These are phyloP conservation scores for Eupithecia dodoneata DNA, from an alignment of 2,888 invertebrate species.

Conservation along the genomic window DNA sequence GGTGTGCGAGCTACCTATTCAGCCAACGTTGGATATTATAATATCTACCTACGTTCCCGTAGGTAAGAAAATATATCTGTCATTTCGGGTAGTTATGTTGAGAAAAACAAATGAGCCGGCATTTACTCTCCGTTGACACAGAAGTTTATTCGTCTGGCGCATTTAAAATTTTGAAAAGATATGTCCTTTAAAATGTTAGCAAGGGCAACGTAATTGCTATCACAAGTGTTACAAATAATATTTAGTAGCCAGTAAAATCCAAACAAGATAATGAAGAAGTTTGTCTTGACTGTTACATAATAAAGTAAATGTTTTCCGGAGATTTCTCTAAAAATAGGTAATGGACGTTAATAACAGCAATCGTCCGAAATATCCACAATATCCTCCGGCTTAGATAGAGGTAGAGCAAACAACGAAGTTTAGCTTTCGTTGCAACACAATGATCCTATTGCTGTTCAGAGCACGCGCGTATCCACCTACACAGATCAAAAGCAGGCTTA, in stretches of 20 bases:
- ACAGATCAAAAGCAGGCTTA: constrained; percentile 53
- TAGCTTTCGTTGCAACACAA: not conserved
- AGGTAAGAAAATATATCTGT: constrained; percentile 63
- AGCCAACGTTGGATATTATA: constrained; percentile 64
- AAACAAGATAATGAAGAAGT: not conserved
- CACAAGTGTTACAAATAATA: not conserved
- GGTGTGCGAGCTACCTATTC: constrained; percentile 57
- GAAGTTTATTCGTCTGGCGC: constrained; percentile 46
- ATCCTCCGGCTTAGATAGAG: not conserved
- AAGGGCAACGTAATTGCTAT: constrained; percentile 33
- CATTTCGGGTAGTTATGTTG: constrained; percentile 61
- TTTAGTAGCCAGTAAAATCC: not conserved
- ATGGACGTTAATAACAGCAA: not conserved
- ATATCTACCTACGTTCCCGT: constrained; percentile 47
- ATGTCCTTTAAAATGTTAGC: constrained; percentile 48
- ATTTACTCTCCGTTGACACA: constrained; percentile 61
- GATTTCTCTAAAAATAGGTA: too few relatives aligned
- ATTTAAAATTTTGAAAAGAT: constrained; percentile 37
- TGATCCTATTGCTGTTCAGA: not conserved
- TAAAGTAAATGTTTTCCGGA: not conserved
- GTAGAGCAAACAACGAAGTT: not conserved
- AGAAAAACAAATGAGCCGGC: constrained; percentile 58
- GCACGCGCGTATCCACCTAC: constrained; percentile 46
- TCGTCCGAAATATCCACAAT: not conserved
- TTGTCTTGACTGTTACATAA: not conserved